phyloP scores from a whole-genome alignment of 2,888 invertebrate genomes.

The Beris morrisii region DNA sequence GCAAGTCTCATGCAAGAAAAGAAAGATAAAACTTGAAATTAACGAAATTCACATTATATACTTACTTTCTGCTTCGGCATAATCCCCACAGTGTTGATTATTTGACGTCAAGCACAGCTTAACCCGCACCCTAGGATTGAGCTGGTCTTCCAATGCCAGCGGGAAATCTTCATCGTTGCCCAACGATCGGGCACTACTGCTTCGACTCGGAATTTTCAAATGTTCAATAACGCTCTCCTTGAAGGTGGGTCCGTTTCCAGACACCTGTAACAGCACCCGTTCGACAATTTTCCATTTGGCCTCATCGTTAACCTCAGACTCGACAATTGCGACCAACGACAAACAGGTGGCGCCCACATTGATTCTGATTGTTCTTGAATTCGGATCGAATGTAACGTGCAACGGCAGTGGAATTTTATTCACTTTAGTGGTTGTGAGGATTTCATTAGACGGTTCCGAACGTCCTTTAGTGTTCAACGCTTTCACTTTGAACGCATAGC shows the following conservation, averaged over 20 bases:
- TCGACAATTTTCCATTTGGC: conserved; percentile 73
- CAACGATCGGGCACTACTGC: conserved; percentile 59
- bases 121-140: conserved; percentile 71
- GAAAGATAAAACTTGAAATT: conserved; percentile 37
- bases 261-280: conserved; percentile 70
- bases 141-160: conserved; percentile 63
- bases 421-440: conserved; percentile 78
- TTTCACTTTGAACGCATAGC: conserved; percentile 85
- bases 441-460: conserved; percentile 84
- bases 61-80: conserved; percentile 82
- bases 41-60: conserved; percentile 46
- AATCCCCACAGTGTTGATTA: conserved; percentile 81
- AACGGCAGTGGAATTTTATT: conserved; percentile 80
- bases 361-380: conserved; percentile 73
- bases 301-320: conserved; percentile 65
- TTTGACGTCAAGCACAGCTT: conserved; percentile 80
- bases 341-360: conserved; percentile 79
- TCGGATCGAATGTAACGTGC: conserved; percentile 81
- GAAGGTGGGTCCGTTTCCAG: conserved; percentile 69
- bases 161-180: conserved; percentile 59
- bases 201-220: conserved; percentile 57
- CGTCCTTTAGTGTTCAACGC: conserved; percentile 86
- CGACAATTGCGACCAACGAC: conserved; percentile 74
- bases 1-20: conserved; percentile 7
- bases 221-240: conserved; percentile 72